Base-by-base conservation (phyloP, 2,888 invertebrate genomes). In the Belgica antarctica region DNA sequence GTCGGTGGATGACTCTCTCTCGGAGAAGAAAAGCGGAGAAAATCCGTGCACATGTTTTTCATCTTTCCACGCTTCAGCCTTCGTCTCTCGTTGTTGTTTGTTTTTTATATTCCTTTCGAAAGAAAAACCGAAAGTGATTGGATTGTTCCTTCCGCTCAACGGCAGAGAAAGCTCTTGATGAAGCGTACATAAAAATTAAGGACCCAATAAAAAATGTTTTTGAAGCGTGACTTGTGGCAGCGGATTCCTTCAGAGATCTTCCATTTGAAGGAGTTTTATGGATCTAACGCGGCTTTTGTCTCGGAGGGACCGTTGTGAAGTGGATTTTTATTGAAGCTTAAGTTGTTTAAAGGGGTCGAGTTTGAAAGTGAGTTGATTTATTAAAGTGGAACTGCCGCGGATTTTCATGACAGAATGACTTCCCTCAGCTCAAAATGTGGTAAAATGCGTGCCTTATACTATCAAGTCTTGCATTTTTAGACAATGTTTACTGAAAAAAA, bases 21-120 rank as follows among this genome's bases (percentile, higher is more conserved):
- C 41, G 10, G 41, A 41, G 41, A 41, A n/a, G n/a, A 41, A 41
- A 41, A 41, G 41, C 41, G 41, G 41, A 41, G 41, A 41, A 41
- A 2, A 41, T 10, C 10, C 8, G 41, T n/a, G 41, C 41, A 41
- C 41, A 41, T 41, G 41, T 41, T 41, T 41, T 8, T 41, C 4
- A 41, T n/a, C n/a, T 15, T 41, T 41, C 15, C 41, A 41, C 2
- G 41, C 3, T 41, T 41, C 2, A 10, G 12, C 7, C 52, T 52
- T 41, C 15, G 7, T 41, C 10, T 41, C 15, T 4, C 22, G 19
- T 52, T 22, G 2, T 22, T 22, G 17, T 17, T 17, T 22, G 17
- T 17, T 52, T 52, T 52, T 2, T n/a, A 46, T n/a, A 19, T 22
- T 4, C 12, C 34, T 31, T 8, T 31, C 34, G 17, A 52, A 22